A percentile compares a stretch with the other conserved stretches of the same genome.
Conservation (phyloP, 2,113 vertebrate genomes). For the Xenopus borealis region DNA sequence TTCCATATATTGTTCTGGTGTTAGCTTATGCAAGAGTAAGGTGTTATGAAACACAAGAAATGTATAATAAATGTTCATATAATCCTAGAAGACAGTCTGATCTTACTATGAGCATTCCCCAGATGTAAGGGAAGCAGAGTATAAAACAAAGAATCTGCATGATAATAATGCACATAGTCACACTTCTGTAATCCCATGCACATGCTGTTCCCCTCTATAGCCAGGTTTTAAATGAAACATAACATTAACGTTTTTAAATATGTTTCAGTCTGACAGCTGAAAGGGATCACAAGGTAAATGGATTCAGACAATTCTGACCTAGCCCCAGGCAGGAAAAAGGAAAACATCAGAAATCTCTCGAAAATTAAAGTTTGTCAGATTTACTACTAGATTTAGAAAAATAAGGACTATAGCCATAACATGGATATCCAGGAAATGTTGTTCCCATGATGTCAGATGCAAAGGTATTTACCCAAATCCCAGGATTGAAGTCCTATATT, state of each 20-base stretch:
- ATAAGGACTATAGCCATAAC: conserved; percentile 30
- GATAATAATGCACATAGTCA: conserved; percentile 32
- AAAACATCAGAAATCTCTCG: conserved; percentile 12
- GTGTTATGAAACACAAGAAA: too few relatives aligned
- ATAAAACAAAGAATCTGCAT: conserved; percentile 29
- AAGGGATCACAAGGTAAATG: conserved; percentile 46
- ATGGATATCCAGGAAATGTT: conserved; percentile 39
- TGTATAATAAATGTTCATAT: neutral
- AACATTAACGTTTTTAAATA: conserved; percentile 47
- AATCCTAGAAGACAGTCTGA: conserved; percentile 15
- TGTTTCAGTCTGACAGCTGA: conserved; percentile 44
- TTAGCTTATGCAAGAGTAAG: too few relatives aligned
- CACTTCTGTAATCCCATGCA: conserved; percentile 28
- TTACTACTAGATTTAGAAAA: conserved; percentile 42
- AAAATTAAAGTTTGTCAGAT: conserved; percentile 46
- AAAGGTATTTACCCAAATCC: conserved; percentile 43
- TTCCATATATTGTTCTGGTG: too few relatives aligned
- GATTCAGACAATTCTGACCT: conserved; percentile 46
- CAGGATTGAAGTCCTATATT: conserved; percentile 22
- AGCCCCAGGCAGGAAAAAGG: conserved; percentile 29
- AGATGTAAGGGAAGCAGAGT: conserved; percentile 11
- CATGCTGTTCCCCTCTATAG: conserved; percentile 23
- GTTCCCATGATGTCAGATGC: conserved; percentile 42
- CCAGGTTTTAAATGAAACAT: conserved; percentile 39
- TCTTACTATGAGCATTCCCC: conserved; percentile 15